Evolutionary conservation across 1,140 invertebrate genomes (phyloP), one percentile per base, ranked within the genome.

Genomic region (Bombus waltoni): DNA sequence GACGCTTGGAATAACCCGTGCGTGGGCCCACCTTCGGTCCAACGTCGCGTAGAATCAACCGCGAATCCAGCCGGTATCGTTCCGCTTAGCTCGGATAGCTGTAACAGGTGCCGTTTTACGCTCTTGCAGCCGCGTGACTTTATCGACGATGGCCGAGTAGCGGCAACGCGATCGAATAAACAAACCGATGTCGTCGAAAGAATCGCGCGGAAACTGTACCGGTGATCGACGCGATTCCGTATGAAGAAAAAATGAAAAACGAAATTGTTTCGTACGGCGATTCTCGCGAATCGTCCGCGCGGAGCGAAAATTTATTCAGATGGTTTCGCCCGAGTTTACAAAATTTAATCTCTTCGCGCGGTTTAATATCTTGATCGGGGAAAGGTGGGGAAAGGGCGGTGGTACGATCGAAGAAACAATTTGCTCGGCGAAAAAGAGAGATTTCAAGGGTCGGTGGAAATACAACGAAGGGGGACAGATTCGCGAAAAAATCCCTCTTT

Each of bases 361-460:
- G 22, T 2, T 68, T 25, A 22, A 38, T 38, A 0, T 4, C 6
- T 18, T 8, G 32, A 18, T 9, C 6, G 10, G 25, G 35, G 22
- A 2, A 38, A 35, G 35, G 32, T 0, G 59, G 28, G 13, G 4
- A 10, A 18, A 53, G 11, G 6, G 18, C 2, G 8, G 32, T 15
- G 22, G 22, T 1, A 35, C 59, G 59, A 76, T 53, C 72, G 13
- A 71, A 79, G 75, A 84, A 84, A 84, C 82, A 84, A 84, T 84
- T 84, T 84, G 82, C 18, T 38, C 47, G 6, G 2, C 38, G 8
- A 76, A 35, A 79, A n/a, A 57, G 35, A 70, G 40, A 79, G 74
- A 83, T 83, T 76, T 83, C 57, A 53, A 35, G 81, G 81, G 73
- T 83, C 72, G 66, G 42, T 35, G 25, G 47, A 72, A 75, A 82